phyloP scores from a whole-genome alignment of 2,113 vertebrate species.

The Riparia riparia region DNA sequence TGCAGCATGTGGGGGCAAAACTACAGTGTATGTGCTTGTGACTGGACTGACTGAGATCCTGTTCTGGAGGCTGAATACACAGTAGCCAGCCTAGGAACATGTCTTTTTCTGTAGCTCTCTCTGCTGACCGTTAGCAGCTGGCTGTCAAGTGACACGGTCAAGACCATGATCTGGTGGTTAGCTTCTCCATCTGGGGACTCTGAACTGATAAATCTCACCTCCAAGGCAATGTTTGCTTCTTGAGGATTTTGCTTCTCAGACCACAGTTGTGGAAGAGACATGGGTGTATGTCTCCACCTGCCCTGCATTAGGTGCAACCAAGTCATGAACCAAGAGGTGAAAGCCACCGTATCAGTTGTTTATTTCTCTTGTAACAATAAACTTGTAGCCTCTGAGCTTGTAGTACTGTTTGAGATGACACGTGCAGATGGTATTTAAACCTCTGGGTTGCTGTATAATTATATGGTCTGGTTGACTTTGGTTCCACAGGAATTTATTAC shows the following conservation, averaged over 20 bases:
- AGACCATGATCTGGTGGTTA: not conserved
- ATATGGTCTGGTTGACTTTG: not conserved
- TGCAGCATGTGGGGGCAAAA: not conserved
- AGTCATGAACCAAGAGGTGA: not conserved
- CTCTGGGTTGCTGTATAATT: not conserved
- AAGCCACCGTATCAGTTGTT: not conserved
- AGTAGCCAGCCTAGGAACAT: not conserved
- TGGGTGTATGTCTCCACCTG: not conserved
- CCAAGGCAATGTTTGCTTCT: not conserved
- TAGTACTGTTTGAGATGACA: not conserved
- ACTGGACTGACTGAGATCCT: not conserved
- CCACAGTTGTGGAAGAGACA: not conserved
- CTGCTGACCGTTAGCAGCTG: not conserved
- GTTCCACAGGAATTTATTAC: conserved; percentile 16
- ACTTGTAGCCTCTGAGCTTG: not conserved
- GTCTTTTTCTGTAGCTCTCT: not conserved
- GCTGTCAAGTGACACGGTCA: not conserved
- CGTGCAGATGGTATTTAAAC: not conserved
- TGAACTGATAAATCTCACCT: not conserved
- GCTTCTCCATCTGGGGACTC: not conserved
- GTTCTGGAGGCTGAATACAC: not conserved
- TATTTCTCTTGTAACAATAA: not conserved
- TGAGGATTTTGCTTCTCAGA: not conserved
- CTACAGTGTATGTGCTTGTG: not conserved
- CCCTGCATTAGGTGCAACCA: not conserved